Evolutionary conservation across 1,140 invertebrate genomes (phyloP), one percentile per base, ranked within the genome.

Genomic region (Micrasema minimum): DNA sequence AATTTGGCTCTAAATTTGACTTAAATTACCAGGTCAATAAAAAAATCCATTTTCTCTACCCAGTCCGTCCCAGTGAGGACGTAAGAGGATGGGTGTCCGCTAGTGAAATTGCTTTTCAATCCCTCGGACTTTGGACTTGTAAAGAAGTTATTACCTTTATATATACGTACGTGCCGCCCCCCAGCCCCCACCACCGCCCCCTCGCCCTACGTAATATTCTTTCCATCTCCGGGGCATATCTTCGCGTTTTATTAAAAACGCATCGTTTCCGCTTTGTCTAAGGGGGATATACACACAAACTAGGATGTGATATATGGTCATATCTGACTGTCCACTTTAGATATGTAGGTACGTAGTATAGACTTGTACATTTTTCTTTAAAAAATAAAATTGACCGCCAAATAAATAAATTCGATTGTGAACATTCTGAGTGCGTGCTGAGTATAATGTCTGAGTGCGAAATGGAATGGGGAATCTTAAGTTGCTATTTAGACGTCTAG

Each of bases 141-240:
- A 85, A 85, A 85, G 83, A 85, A 85, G 83, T 85, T 85, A 85
- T 85, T 85, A 85, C 83, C 83, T 85, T 74, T 84, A 81, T 80
- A 78, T 82, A 80, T 69, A 64, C 66, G 72, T 67, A 67, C 64
- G 41, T 38, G 64, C 23, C 64, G 41, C 14, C 51, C 23, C 51
- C 14, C 35, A 18, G 26, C 45, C 48, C 38, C 10, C 41, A 14
- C 46, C 14, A 14, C 45, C 14, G 1, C 22, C 38, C 26, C 11
- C 16, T 1, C 22, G 10, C 61, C 37, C 12, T 35, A 37, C 55
- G 65, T 69, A 68, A 75, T 75, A 75, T 75, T 71, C 62, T 45
- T 66, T 71, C 71, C 70, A 71, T 74, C 72, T 74, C 62, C 50
- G 57, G 72, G 69, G 65, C 73, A 75, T 75, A 75, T 75, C 73